Evolutionary conservation across 2,888 invertebrate genomes (phyloP), one percentile per base, ranked within the genome.

Genomic region (Caradrina kadenii): DNA sequence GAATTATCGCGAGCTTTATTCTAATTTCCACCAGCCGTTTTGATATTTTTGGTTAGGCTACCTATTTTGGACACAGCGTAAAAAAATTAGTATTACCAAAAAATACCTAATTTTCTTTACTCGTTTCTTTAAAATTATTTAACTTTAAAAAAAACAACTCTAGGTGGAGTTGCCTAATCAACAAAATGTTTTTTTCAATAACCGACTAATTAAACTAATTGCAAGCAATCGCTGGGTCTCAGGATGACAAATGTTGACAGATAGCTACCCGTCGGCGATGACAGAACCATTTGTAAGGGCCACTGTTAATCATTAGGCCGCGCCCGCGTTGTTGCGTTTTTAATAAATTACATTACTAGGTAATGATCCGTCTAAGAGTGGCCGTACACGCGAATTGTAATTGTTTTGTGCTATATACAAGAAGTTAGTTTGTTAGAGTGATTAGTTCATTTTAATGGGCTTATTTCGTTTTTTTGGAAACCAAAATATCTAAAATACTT

Each of bases 251-350:
- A 93, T 93, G 90, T 85, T 91, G 93, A 93, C 88, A 91, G 91
- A 94, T 92, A 89, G 88, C 87, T 78, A 78, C 78, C 87, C 86
- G 88, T 81, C 87, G 84, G 90, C 86, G 95, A 91, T 93, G 95
- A 95, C 94, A 94, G 91, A 73, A 82, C 88, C 92, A 94, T 95
- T 95, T 93, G 89, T 94, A 89, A 90, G 83, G 81, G 80, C 79
- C 83, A 74, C 78, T 21, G 79, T 87, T 88, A 91, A 93, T 92
- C 92, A 93, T 93, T 93, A 91, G 81, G 85, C 81, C 83, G 82
- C 87, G 86, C 87, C 90, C 75, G 87, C 88, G 65, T 59, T 70
- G 74, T 76, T 63, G 73, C 79, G 85, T 88, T 89, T 89, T 88
- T 89, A 88, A 88, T 89, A 88, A 88, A 89, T 89, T 89, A 87